phyloP scores from a whole-genome alignment of 2,888 invertebrate species.

The Eupelmus urozonus region DNA sequence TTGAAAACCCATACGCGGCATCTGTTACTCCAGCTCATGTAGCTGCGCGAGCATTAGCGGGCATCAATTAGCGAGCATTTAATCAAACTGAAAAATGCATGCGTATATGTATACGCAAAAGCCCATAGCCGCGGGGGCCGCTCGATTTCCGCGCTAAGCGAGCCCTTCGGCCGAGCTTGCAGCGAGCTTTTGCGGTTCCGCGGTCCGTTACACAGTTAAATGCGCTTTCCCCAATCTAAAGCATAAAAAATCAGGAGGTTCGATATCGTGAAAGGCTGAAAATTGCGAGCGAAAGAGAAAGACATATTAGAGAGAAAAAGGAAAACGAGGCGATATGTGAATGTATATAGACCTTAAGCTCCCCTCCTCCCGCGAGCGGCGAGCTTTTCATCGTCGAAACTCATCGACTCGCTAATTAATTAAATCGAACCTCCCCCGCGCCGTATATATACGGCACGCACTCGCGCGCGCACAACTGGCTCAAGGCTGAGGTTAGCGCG shows the following conservation, averaged over 20 bases:
- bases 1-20: not conserved
- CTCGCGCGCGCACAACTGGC: not conserved
- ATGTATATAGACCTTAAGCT: slow-evolving; percentile 30
- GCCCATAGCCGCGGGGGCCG: not conserved
- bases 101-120: not conserved
- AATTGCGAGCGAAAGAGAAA: not conserved
- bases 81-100: slow-evolving; percentile 31
- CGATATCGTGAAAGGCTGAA: not conserved
- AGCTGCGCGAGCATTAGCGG: slow-evolving; percentile 10
- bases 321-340: slow-evolving; percentile 1
- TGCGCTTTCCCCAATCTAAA: not conserved
- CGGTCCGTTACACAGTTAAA: slow-evolving; percentile 6
- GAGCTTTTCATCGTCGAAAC: slow-evolving; percentile 28
- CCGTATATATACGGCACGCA: not conserved
- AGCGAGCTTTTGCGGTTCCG: slow-evolving; percentile 20
- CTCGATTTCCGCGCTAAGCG: slow-evolving; percentile 6
- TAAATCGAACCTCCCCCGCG: slow-evolving; percentile 32
- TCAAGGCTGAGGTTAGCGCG: slow-evolving; percentile 42
- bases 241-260: not conserved
- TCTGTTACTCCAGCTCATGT: not conserved
- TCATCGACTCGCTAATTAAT: slow-evolving; percentile 49
- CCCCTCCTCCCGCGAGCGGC: not conserved
- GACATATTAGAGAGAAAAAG: not conserved
- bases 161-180: not conserved
- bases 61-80: slow-evolving; percentile 31